Conservation (phyloP, 2,888 invertebrate genomes). For the Archaeoteleia sp. region DNA sequence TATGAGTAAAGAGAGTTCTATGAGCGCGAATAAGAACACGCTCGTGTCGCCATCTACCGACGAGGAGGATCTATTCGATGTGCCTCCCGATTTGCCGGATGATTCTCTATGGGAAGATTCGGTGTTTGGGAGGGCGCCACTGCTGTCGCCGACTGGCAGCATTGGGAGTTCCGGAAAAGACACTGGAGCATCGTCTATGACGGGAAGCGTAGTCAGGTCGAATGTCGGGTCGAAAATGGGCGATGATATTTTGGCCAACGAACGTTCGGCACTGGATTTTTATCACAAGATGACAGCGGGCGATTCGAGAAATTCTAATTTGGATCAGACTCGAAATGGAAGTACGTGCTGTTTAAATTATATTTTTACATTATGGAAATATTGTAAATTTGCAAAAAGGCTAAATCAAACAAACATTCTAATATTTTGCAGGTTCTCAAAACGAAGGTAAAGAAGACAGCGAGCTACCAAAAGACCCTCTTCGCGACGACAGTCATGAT, state of each 20-base stretch:
- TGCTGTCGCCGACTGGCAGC: constrained; percentile 66
- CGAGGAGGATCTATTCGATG: constrained; percentile 75
- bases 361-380: too few species aligned
- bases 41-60: constrained; percentile 74
- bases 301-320: too few species aligned
- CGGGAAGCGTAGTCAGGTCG: neutral
- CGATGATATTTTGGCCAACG: too few species aligned
- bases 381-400: too few species aligned
- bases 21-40: constrained; percentile 70
- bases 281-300: neutral
- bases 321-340: too few species aligned
- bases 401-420: too few species aligned
- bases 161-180: neutral
- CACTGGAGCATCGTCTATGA: neutral
- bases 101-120: constrained; percentile 69
- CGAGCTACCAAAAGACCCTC: constrained; percentile 68
- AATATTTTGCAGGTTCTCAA: too few species aligned
- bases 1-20: constrained; percentile 67
- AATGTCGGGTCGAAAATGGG: neutral
- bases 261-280: too few species aligned
- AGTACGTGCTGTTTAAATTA: too few species aligned
- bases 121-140: constrained; percentile 70
- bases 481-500: constrained; percentile 66
- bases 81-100: constrained; percentile 73
- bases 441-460: constrained; percentile 7